Evolutionary conservation across 2,888 invertebrate genomes (phyloP).

Genomic region (Catocala sponsa): DNA sequence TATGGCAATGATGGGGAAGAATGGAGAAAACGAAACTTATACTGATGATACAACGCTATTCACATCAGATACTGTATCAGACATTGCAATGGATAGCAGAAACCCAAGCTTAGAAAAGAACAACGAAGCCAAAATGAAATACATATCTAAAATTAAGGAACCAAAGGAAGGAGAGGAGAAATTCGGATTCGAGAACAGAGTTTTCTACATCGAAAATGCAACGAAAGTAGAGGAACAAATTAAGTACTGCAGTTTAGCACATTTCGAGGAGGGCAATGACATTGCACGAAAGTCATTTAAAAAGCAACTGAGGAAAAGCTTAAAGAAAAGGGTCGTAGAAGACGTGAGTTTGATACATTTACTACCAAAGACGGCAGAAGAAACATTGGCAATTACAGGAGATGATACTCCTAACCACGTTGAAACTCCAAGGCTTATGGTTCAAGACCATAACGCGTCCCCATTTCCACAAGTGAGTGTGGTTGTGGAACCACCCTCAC

Average conservation of each 20-base stretch:
- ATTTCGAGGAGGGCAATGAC: slow-evolving; percentile 94
- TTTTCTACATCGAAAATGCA: slow-evolving; percentile 88
- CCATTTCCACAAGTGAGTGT: slow-evolving; percentile 91
- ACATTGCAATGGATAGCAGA: slow-evolving; percentile 84
- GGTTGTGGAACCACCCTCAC: slow-evolving; percentile 92
- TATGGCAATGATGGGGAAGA: slow-evolving; percentile 90
- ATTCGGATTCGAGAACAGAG: slow-evolving; percentile 92
- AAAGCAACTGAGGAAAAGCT: slow-evolving; percentile 78
- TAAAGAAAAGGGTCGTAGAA: slow-evolving; percentile 76
- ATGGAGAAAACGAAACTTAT: slow-evolving; percentile 89
- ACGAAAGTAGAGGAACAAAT: slow-evolving; percentile 87
- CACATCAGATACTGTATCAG: slow-evolving; percentile 86
- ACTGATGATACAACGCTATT: slow-evolving; percentile 92
- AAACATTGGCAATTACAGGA: slow-evolving; percentile 52
- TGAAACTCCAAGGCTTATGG: slow-evolving; percentile 40
- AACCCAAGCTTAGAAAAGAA: slow-evolving; percentile 87
- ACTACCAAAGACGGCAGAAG: slow-evolving; percentile 74
- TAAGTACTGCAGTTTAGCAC: slow-evolving; percentile 93
- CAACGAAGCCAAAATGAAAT: slow-evolving; percentile 88
- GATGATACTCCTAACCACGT: slow-evolving; percentile 52
- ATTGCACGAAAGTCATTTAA: slow-evolving; percentile 94
- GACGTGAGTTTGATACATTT: slow-evolving; percentile 70
- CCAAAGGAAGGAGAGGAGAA: slow-evolving; percentile 85
- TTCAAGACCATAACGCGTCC: slow-evolving; percentile 48
- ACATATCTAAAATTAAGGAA: slow-evolving; percentile 82